Percentiles rank a stretch among this genome's conserved stretches.
Evolutionary conservation across 30 jellyfish, hydroid and myxozoan genomes (phyloP).

Genomic region (Turritopsis rubra): DNA sequence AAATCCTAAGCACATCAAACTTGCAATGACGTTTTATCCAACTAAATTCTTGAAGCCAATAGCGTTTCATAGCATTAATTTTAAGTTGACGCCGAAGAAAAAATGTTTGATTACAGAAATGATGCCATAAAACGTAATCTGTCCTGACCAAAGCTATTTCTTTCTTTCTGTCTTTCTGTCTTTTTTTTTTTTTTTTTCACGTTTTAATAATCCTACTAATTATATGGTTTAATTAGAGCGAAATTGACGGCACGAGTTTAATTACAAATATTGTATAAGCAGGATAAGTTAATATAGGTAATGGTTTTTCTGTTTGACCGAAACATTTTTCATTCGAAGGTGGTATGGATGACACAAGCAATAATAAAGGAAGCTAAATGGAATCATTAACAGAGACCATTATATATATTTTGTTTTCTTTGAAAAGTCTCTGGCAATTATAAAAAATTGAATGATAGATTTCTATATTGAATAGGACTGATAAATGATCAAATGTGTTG

Average conservation of each 20-base stretch:
- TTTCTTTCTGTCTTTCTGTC: no score
- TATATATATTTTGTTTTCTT: background rate
- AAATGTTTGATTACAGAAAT: background rate
- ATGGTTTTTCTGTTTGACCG: background rate
- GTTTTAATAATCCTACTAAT: background rate
- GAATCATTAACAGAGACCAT: background rate
- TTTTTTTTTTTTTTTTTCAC: background rate
- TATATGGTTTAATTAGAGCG: background rate
- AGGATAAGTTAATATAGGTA: background rate
- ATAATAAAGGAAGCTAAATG: background rate
- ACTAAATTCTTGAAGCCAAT: background rate
- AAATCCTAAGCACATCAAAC: background rate
- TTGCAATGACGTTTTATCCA: background rate
- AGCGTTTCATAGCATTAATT: background rate
- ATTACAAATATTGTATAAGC: background rate
- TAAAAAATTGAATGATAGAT: background rate
- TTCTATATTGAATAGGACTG: background rate
- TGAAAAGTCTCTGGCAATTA: background rate
- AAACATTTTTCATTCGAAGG: background rate
- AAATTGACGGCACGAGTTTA: background rate
- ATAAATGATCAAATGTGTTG: background rate
- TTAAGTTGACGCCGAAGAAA: background rate
- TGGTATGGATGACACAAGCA: background rate
- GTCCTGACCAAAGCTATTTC: background rate
- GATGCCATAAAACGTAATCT: background rate